Percentiles rank a stretch among this genome's conserved stretches.
Conservation (phyloP, 2,888 invertebrate species). For the Trichacis sp. region DNA sequence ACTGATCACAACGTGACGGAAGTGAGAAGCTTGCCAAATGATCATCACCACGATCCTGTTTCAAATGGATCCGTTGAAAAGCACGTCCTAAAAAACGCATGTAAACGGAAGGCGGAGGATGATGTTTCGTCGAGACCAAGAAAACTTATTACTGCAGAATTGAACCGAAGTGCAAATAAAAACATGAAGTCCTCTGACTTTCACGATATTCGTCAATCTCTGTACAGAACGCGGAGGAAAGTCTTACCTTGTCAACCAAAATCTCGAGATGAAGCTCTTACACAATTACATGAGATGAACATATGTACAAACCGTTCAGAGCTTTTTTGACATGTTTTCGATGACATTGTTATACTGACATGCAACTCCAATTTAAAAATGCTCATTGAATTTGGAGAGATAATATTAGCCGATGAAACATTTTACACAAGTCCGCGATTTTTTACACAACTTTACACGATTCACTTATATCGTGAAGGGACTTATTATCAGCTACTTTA, state of each 20-base stretch:
- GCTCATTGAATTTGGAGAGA: background rate
- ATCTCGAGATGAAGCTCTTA: background rate
- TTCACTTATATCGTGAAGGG: constrained; percentile 4
- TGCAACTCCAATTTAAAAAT: constrained; percentile 9
- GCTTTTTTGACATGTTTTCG: constrained; percentile 1
- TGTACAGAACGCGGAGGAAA: background rate
- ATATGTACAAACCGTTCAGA: background rate
- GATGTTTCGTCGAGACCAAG: constrained; percentile 3
- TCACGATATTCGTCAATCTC: background rate
- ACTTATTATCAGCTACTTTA: constrained; percentile 5
- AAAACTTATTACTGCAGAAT: constrained; percentile 7
- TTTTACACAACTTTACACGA: constrained; percentile 12
- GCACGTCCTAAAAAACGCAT: background rate
- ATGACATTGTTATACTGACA: background rate
- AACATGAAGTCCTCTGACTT: background rate
- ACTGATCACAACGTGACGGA: too few relatives aligned
- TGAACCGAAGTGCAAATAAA: too few relatives aligned
- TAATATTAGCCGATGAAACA: constrained; percentile 7
- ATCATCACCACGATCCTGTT: too few relatives aligned
- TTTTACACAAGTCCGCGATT: constrained; percentile 8
- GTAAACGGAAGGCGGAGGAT: constrained; percentile 3
- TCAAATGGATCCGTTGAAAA: too few relatives aligned
- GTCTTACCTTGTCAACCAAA: background rate
- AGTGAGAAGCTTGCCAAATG: too few relatives aligned
- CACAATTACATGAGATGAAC: background rate